Base-by-base conservation (phyloP, 2,888 invertebrate species). In the Drosophila anomalata region DNA sequence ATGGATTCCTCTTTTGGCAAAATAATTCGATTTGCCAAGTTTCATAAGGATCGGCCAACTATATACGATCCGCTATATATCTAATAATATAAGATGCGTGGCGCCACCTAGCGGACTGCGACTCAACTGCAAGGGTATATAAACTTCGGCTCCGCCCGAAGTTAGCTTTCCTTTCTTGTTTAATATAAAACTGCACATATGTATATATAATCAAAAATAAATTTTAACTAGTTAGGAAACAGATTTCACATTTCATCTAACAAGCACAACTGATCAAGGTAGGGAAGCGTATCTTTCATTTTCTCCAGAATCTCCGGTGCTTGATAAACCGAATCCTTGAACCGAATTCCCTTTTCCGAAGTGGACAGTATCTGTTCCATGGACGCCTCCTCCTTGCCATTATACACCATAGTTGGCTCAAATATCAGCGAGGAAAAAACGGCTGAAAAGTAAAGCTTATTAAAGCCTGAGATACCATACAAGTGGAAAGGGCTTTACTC, bases 231-330 rank as follows among this genome's bases (percentile, higher is more conserved):
- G 8, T 29, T 29, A 7, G 9, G 0, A 29, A 33, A 33, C n/a
- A 33, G 12, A n/a, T 7, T 26, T 67, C 67, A 71, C 57, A 77
- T 60, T n/a, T 73, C 56, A 66, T 92, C 91, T 7, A 92, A 73
- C 20, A 92, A 73, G 0, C 92, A 92, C 54, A 66, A 81, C 2
- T 75, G 76, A 73, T 92, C 91, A 9, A 90, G 90, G 4, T 79
- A 58, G 1, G 92, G 92, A 26, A 92, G 61, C 0, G 90, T 53
- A 4, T 65, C 76, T 11, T 74, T 86, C 0, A 91, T 52, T 66
- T 89, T 90, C 5, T 76, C 76, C 41, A 88, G 88, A 0, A 91
- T 77, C 20, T 72, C 71, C 9, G 85, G 78, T 48, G 87, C 89
- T 29, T 73, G 77, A 48, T 73, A 92, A 5, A 90, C 41, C 1